phyloP scores from a whole-genome alignment of 2,888 invertebrate genomes.

The Epirrita christyi region DNA sequence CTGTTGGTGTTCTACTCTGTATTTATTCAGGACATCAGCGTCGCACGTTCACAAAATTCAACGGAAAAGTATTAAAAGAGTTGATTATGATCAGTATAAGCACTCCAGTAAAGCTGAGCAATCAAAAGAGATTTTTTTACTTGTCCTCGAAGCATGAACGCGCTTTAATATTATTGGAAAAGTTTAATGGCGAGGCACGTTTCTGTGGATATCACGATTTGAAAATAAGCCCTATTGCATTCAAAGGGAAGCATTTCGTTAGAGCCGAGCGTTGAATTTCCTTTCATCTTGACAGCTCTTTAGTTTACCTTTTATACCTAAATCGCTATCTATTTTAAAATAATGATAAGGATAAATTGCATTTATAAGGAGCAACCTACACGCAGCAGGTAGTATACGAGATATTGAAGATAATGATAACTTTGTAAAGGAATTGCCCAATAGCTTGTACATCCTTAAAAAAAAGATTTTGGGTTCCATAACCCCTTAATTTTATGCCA shows the following conservation, averaged over 20 bases:
- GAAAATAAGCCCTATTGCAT: slow-evolving; percentile 13
- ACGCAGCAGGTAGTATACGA: too few species aligned
- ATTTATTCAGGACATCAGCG: neutral
- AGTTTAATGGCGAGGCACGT: slow-evolving; percentile 27
- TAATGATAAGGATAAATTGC: too few species aligned
- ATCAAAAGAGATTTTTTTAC: slow-evolving; percentile 7
- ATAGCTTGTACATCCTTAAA: too few species aligned
- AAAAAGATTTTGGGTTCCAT: too few species aligned
- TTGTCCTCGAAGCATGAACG: slow-evolving; percentile 22
- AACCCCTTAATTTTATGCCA: too few species aligned
- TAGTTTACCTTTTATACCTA: too few species aligned
- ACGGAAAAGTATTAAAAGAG: neutral
- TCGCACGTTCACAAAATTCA: slow-evolving; percentile 1
- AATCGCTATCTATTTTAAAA: too few species aligned
- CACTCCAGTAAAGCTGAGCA: slow-evolving; percentile 10
- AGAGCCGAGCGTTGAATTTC: neutral
- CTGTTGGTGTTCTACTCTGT: too few species aligned
- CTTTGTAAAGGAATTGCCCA: too few species aligned
- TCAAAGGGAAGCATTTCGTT: slow-evolving; percentile 3
- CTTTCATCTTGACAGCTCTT: neutral
- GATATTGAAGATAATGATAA: too few species aligned
- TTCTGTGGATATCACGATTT: slow-evolving; percentile 5
- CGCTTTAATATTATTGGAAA: slow-evolving; percentile 28
- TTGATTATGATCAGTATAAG: neutral
- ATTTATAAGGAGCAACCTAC: too few species aligned